Conservation (phyloP, 2,888 invertebrate species). For the Tolmerus cingulatus region DNA sequence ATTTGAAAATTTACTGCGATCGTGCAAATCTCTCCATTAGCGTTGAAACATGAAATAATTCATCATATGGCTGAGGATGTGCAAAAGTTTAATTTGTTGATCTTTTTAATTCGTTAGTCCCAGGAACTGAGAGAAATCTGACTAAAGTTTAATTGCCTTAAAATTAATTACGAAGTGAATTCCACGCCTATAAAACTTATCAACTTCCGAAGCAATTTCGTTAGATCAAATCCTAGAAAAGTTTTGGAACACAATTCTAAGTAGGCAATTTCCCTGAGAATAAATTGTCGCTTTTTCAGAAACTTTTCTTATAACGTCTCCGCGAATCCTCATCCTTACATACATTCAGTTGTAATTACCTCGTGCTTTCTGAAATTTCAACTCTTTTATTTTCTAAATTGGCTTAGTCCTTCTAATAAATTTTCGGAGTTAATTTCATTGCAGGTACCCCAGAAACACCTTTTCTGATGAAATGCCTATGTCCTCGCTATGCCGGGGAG, state of each 20-base stretch:
- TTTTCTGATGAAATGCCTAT: constrained; percentile 13
- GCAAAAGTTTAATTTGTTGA: neutral
- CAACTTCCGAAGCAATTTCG: neutral
- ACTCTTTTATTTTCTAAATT: constrained; percentile 13
- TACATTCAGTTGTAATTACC: neutral
- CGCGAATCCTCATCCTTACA: neutral
- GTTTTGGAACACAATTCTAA: neutral
- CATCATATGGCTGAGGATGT: neutral
- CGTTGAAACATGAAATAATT: neutral
- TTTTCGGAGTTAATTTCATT: constrained; percentile 30
- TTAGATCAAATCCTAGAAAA: neutral
- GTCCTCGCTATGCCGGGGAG: neutral
- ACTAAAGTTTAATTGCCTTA: neutral
- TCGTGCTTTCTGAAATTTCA: neutral
- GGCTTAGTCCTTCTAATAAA: constrained; percentile 11
- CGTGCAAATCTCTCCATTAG: neutral
- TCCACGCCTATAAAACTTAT: neutral
- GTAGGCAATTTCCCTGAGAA: neutral
- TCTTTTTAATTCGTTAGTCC: neutral
- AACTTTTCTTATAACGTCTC: neutral
- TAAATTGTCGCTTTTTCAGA: neutral
- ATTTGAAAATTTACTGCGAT: neutral
- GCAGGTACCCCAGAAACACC: constrained; percentile 1
- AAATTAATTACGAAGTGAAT: neutral
- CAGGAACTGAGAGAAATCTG: neutral